Percentiles rank a stretch among this genome's conserved stretches.
Evolutionary conservation across 2,888 invertebrate genomes (phyloP).

Genomic region (Camponotus fellah): DNA sequence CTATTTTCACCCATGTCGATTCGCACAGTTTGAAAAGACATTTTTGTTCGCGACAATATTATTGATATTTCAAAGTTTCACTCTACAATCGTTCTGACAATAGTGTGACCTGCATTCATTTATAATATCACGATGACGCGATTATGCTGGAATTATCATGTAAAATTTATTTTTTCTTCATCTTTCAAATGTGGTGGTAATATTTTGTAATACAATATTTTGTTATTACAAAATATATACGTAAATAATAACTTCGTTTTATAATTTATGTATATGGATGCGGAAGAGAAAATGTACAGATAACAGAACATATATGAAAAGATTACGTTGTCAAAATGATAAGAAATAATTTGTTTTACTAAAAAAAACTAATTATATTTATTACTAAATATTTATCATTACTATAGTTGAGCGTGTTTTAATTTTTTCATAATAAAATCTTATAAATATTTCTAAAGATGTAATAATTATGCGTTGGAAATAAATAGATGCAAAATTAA

Average conservation of each 20-base stretch:
- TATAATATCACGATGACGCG: not conserved
- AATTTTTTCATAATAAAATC: not conserved
- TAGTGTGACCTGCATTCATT: slow-evolving; percentile 1
- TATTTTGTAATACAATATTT: not conserved
- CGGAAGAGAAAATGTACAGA: not conserved
- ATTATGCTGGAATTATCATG: not conserved
- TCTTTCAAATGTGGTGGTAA: not conserved
- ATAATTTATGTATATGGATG: not conserved
- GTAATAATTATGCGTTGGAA: not conserved
- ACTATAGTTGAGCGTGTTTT: not conserved
- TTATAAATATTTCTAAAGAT: not conserved
- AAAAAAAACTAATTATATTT: not conserved
- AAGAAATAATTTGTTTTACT: not conserved
- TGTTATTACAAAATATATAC: not conserved
- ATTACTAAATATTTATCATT: not conserved
- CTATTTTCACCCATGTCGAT: slow-evolving; percentile 52
- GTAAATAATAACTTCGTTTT: not conserved
- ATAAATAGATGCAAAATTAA: not conserved
- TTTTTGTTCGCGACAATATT: slow-evolving; percentile 21
- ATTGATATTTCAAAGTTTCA: slow-evolving; percentile 12
- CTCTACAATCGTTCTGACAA: slow-evolving; percentile 1
- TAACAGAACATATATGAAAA: not conserved
- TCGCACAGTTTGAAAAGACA: slow-evolving; percentile 42
- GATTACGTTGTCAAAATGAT: not conserved
- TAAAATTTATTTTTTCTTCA: not conserved